phyloP scores from a whole-genome alignment of 2,113 vertebrate species.

The Abramis brama region DNA sequence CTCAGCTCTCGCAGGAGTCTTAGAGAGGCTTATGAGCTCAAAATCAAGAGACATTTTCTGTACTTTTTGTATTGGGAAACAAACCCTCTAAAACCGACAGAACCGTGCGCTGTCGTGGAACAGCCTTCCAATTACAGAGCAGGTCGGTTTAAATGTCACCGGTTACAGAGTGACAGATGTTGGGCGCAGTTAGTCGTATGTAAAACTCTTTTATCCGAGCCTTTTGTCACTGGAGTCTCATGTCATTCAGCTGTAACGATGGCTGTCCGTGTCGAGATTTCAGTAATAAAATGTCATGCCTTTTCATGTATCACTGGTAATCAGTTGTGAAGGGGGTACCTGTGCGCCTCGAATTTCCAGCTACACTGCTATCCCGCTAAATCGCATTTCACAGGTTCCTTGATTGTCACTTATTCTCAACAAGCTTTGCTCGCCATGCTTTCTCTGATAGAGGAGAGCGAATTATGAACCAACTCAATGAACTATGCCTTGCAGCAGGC shows the following conservation, averaged over 20 bases:
- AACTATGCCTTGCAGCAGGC: neutral
- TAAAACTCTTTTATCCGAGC: conserved; percentile 47
- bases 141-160: conserved; percentile 47
- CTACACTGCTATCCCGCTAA: neutral
- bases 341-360: neutral
- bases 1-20: conserved; percentile 23
- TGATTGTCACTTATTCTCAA: conserved; percentile 13
- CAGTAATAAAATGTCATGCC: conserved; percentile 52
- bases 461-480: neutral
- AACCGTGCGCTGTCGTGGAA: neutral
- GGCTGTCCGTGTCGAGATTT: conserved; percentile 59
- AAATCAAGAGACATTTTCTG: conserved; percentile 17
- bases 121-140: neutral
- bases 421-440: neutral
- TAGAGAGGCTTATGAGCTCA: conserved; percentile 33
- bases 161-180: conserved; percentile 36
- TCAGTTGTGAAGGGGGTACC: conserved; percentile 3
- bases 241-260: conserved; percentile 43
- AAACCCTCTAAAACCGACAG: conserved; percentile 9
- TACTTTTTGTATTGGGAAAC: conserved; percentile 12
- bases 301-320: conserved; percentile 50
- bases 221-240: conserved; percentile 53
- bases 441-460: neutral
- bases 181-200: conserved; percentile 15
- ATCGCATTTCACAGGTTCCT: conserved; percentile 10